phyloP scores from a whole-genome alignment of 2,113 vertebrate genomes.

The Epinephelus fuscoguttatus region DNA sequence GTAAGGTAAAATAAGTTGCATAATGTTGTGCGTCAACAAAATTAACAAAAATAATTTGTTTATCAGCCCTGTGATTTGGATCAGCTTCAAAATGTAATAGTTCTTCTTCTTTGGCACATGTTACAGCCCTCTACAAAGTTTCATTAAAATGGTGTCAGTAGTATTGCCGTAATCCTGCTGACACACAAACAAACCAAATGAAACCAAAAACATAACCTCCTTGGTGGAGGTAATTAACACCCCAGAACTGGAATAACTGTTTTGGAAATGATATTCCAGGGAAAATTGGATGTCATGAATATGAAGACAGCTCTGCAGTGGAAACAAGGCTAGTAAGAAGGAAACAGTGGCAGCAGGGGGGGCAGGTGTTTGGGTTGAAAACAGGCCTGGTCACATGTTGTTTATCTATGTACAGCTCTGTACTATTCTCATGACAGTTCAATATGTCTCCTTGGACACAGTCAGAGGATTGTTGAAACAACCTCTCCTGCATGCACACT shows the following conservation, averaged over 20 bases:
- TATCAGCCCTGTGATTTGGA: too few relatives aligned
- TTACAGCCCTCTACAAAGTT: too few relatives aligned
- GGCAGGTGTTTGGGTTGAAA: conserved; percentile 36
- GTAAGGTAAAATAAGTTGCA: too few relatives aligned
- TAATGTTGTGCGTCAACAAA: too few relatives aligned
- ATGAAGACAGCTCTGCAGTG: background rate
- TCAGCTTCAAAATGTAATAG: too few relatives aligned
- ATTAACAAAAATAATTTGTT: too few relatives aligned
- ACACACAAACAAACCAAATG: too few relatives aligned
- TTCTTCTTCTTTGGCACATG: too few relatives aligned
- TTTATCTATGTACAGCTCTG: conserved; percentile 47
- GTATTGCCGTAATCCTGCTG: too few relatives aligned
- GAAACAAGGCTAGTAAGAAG: conserved; percentile 20
- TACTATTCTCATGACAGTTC: conserved; percentile 62
- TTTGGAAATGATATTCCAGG: background rate
- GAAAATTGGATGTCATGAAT: background rate
- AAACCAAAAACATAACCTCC: too few relatives aligned
- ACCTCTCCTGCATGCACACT: background rate
- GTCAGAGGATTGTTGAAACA: conserved; percentile 16
- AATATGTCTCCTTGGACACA: conserved; percentile 46
- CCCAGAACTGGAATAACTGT: background rate
- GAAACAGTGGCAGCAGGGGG: background rate
- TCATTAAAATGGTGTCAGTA: too few relatives aligned
- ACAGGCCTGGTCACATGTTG: conserved; percentile 68
- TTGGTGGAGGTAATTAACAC: background rate